phyloP scores from a whole-genome alignment of 92 coral and sea anemone genomes.

The Porites evermanni region DNA sequence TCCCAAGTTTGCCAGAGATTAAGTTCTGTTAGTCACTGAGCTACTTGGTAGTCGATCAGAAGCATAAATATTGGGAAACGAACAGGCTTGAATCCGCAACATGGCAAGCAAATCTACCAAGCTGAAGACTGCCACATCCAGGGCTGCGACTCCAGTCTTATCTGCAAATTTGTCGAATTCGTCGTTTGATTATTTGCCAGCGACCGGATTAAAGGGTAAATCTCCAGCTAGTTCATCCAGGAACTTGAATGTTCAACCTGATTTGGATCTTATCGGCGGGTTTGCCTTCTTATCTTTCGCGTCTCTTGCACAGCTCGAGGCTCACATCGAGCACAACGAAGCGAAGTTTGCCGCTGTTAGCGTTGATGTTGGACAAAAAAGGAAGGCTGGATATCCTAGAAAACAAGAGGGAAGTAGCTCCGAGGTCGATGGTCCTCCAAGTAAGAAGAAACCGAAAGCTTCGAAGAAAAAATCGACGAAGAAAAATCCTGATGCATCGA shows the following conservation, averaged over 20 bases:
- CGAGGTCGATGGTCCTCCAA: constrained; percentile 10
- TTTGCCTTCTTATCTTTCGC: constrained; percentile 86
- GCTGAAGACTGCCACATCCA: constrained; percentile 5
- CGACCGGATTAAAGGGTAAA: constrained; percentile 48
- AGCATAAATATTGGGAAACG: neutral
- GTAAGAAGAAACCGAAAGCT: constrained; percentile 24
- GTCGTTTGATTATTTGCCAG: constrained; percentile 17
- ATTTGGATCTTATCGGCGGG: constrained; percentile 83
- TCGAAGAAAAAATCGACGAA: constrained; percentile 22
- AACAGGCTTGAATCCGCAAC: constrained; percentile 5
- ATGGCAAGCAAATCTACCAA: constrained; percentile 44
- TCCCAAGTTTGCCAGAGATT: neutral
- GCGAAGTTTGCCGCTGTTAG: constrained; percentile 63
- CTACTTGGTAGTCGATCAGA: constrained; percentile 10
- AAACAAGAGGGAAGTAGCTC: neutral
- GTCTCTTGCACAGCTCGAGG: constrained; percentile 70
- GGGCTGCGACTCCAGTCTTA: constrained; percentile 34
- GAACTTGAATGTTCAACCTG: constrained; percentile 57
- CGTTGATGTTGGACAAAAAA: constrained; percentile 72
- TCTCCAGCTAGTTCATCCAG: constrained; percentile 47
- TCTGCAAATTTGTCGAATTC: constrained; percentile 47
- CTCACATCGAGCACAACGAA: constrained; percentile 82
- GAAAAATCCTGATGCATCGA: neutral
- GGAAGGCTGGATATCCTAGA: constrained; percentile 12
- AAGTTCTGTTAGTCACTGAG: neutral